Percentiles rank a stretch among this genome's conserved stretches.
Evolutionary conservation across 2,888 invertebrate species (phyloP).

Genomic region (Ornithoptera alexandrae): DNA sequence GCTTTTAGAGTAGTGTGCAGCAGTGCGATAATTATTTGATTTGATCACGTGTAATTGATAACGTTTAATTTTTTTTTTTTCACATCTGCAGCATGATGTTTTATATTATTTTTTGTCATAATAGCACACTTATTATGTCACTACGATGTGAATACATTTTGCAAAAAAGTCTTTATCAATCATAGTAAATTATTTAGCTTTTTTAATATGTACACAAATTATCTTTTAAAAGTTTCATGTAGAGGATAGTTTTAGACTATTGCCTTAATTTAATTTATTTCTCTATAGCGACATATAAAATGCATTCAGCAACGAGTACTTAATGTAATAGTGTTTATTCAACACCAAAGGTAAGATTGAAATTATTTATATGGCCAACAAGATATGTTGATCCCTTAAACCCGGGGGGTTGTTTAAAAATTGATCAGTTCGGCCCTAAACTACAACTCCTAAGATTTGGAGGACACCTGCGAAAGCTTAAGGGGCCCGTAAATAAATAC

Average conservation of each 20-base stretch:
- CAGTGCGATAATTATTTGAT: neutral
- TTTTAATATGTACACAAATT: neutral
- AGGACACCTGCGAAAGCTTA: slow-evolving; percentile 29
- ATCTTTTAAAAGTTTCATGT: neutral
- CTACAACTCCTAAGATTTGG: slow-evolving; percentile 25
- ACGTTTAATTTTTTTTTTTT: neutral
- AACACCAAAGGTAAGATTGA: slow-evolving; percentile 5
- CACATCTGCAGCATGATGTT: slow-evolving; percentile 21
- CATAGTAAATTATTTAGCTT: no score
- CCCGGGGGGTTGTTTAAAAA: slow-evolving; percentile 18
- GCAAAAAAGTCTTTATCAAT: no score
- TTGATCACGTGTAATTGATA: neutral
- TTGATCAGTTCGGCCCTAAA: slow-evolving; percentile 20
- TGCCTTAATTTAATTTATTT: neutral
- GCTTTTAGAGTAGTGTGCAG: slow-evolving; percentile 8
- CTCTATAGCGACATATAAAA: neutral
- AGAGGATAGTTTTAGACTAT: neutral
- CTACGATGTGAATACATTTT: neutral
- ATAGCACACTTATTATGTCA: neutral
- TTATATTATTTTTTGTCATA: neutral
- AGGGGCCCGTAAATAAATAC: slow-evolving; percentile 28
- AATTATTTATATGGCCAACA: slow-evolving; percentile 24
- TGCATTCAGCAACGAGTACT: no score
- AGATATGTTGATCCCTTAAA: slow-evolving; percentile 9
- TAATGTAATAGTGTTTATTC: neutral